Evolutionary conservation across 2,797 vertebrate species (phyloP).

Genomic region (Pipistrellus pipistrellus): DNA sequence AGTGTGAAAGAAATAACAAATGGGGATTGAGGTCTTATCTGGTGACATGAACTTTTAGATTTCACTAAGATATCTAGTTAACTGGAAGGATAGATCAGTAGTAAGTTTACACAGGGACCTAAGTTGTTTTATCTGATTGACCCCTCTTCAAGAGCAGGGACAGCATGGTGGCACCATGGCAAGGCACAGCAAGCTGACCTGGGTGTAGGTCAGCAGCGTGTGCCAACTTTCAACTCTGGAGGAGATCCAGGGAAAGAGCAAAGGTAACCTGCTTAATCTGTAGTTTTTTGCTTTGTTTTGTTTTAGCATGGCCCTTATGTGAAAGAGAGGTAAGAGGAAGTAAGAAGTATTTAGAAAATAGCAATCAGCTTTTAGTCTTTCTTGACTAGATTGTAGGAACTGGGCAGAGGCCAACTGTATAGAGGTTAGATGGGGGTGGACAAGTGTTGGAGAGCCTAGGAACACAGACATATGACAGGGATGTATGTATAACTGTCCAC

Average conservation of each 20-base stretch:
- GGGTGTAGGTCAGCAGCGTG: rapidly evolving
- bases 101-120: neutral
- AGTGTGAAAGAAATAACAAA: conserved; percentile 30
- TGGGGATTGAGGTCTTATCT: neutral
- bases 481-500: neutral
- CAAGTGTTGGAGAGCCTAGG: neutral
- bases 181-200: neutral
- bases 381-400: neutral
- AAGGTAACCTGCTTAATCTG: neutral
- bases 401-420: neutral
- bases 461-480: neutral
- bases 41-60: conserved; percentile 6
- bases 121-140: neutral
- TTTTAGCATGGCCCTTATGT: neutral
- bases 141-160: neutral
- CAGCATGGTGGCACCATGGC: rapidly evolving
- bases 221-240: neutral
- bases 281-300: neutral
- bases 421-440: neutral
- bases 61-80: conserved; percentile 37
- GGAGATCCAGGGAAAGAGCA: neutral
- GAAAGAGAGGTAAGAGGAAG: neutral
- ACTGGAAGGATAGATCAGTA: neutral
- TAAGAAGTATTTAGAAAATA: neutral
- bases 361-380: neutral